Base-by-base conservation (phyloP, 2,888 invertebrate species). In the Meganola albula region DNA sequence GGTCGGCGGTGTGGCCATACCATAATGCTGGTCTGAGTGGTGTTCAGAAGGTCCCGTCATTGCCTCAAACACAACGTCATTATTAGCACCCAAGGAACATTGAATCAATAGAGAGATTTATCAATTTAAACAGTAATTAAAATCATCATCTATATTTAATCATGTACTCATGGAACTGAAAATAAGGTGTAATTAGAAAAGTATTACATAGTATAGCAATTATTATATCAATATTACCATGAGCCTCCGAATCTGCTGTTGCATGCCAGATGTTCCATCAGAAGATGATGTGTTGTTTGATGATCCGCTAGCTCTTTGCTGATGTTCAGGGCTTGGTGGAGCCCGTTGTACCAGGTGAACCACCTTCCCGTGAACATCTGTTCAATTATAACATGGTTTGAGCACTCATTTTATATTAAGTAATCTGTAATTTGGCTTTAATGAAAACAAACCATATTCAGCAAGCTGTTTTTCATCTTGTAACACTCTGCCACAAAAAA, bases 401-500 rank as follows among this genome's bases (percentile, higher is more conserved):
- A n/a, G n/a, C n/a, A n/a, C n/a, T n/a, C n/a, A n/a, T n/a, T n/a
- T n/a, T n/a, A n/a, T n/a, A n/a, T n/a, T n/a, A n/a, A n/a, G n/a
- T n/a, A n/a, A n/a, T n/a, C n/a, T n/a, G n/a, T n/a, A n/a, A n/a
- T n/a, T n/a, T n/a, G n/a, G n/a, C n/a, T n/a, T n/a, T 18, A 14
- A 16, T 28, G 2, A 20, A 12, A 23, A 10, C 12, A 9, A 87
- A 94, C 95, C 94, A 79, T 94, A 96, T 67, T 97, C 95, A 43
- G 90, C 89, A 12, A 98, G 88, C 63, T 90, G 92, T 53, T 92
- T 93, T 8, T 94, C 95, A 86, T 98, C 95, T 62, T 93, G 93
- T 29, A 98, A 83, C 12, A 98, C 96, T 73, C 95, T 88, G n/a
- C 98, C 98, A 69, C 95, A 95, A 71, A 95, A 98, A 55, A 98